Conservation (phyloP, 1,140 invertebrate genomes). For the Diabrotica undecimpunctata region DNA sequence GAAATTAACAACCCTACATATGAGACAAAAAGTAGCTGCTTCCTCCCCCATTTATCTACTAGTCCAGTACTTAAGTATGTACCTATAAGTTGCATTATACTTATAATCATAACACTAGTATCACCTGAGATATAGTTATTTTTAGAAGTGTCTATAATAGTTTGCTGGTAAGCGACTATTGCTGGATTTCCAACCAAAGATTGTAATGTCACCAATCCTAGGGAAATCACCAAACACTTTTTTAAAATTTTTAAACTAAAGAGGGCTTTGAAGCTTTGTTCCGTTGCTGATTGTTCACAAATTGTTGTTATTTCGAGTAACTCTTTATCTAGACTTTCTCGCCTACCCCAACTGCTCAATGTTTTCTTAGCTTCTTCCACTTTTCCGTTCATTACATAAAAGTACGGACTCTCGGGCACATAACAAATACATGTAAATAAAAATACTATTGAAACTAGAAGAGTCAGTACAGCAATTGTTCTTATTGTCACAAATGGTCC, state of each 20-base stretch:
- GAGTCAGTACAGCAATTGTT: conserved; percentile 51
- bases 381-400: conserved; percentile 16
- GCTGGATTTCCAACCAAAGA: conserved; percentile 79
- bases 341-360: conserved; percentile 3
- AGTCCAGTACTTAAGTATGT: conserved; percentile 64
- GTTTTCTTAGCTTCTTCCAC: conserved; percentile 18
- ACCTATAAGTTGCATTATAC: conserved; percentile 63
- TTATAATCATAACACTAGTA: conserved; percentile 73
- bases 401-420: conserved; percentile 71
- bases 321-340: background rate
- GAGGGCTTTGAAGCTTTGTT: background rate
- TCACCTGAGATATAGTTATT: conserved; percentile 52
- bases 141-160: conserved; percentile 63
- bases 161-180: conserved; percentile 73
- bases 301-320: background rate
- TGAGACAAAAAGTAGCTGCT: conserved; percentile 66
- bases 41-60: conserved; percentile 70
- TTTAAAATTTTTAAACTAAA: background rate
- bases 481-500: conserved; percentile 58
- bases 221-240: conserved; percentile 48
- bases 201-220: conserved; percentile 67
- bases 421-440: conserved; percentile 50
- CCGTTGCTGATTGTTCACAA: background rate
- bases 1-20: conserved; percentile 55
- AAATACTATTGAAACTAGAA: conserved; percentile 50